Conservation (phyloP, 1,140 invertebrate species). For the Drosophila sturtevanti region DNA sequence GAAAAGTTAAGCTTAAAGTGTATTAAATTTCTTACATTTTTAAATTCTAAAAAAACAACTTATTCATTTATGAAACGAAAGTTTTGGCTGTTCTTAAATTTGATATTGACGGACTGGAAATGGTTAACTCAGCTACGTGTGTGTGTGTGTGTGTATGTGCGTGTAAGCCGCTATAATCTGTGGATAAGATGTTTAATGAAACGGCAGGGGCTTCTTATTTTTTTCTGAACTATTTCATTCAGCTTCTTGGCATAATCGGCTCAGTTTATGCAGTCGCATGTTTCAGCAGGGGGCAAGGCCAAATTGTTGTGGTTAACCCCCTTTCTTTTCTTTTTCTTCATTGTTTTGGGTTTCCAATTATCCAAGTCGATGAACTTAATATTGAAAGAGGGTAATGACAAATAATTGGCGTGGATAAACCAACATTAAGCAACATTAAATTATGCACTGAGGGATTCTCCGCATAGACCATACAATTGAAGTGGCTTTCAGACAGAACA, state of each 20-base stretch:
- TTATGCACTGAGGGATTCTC: constrained; percentile 55
- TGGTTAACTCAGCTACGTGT: neutral
- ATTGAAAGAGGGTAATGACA: constrained; percentile 35
- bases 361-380: constrained; percentile 54
- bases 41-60: too few species aligned
- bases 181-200: constrained; percentile 40
- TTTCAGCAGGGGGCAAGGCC: constrained; percentile 17
- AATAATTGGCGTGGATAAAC: constrained; percentile 58
- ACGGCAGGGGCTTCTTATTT: constrained; percentile 33
- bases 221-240: neutral
- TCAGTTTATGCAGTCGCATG: constrained; percentile 46
- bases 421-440: constrained; percentile 62
- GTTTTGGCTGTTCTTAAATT: constrained; percentile 66
- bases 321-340: constrained; percentile 24
- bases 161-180: constrained; percentile 23
- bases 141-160: neutral
- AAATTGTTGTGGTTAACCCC: neutral
- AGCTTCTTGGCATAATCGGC: constrained; percentile 45
- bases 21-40: neutral
- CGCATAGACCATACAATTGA: constrained; percentile 13
- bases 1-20: neutral
- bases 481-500: constrained; percentile 25
- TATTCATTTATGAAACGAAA: constrained; percentile 62
- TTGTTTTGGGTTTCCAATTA: constrained; percentile 48
- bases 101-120: constrained; percentile 44